phyloP scores from a whole-genome alignment of 1,140 invertebrate genomes.

The Polypedilum pembai region DNA sequence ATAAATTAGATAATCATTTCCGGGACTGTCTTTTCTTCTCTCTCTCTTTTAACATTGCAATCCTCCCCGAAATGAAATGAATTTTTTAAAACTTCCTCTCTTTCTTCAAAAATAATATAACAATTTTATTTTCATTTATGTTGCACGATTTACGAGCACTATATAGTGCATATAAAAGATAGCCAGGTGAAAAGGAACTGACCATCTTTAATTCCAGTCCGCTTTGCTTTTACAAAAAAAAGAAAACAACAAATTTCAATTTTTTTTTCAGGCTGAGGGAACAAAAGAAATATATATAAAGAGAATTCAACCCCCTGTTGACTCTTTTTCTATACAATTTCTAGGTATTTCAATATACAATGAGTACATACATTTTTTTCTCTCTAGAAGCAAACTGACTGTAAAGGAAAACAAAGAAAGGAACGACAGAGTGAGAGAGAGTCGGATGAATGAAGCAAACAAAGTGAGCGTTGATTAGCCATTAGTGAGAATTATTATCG shows the following conservation, averaged over 20 bases:
- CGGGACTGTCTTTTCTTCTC: not conserved
- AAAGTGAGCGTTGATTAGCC: not conserved
- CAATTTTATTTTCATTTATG: not conserved
- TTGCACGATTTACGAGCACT: not conserved
- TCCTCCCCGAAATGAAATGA: not conserved
- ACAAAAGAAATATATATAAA: not conserved
- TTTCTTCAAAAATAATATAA: not conserved
- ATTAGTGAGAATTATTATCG: too few relatives aligned
- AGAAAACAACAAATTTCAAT: too few relatives aligned
- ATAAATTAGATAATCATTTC: constrained; percentile 29
- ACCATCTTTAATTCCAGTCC: not conserved
- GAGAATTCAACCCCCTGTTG: constrained; percentile 23
- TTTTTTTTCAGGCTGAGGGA: not conserved
- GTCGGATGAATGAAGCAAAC: not conserved
- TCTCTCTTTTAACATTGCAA: not conserved
- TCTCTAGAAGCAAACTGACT: not conserved
- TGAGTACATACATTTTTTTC: not conserved
- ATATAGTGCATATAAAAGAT: not conserved
- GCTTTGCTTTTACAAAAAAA: constrained; percentile 3
- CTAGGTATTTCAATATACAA: not conserved
- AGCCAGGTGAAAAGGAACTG: constrained; percentile 24
- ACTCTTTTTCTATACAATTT: not conserved
- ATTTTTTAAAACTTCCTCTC: not conserved
- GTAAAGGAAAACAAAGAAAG: not conserved
- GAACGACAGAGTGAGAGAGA: not conserved